Evolutionary conservation across 2,888 invertebrate species (phyloP).

Genomic region (Apamea epomidion): DNA sequence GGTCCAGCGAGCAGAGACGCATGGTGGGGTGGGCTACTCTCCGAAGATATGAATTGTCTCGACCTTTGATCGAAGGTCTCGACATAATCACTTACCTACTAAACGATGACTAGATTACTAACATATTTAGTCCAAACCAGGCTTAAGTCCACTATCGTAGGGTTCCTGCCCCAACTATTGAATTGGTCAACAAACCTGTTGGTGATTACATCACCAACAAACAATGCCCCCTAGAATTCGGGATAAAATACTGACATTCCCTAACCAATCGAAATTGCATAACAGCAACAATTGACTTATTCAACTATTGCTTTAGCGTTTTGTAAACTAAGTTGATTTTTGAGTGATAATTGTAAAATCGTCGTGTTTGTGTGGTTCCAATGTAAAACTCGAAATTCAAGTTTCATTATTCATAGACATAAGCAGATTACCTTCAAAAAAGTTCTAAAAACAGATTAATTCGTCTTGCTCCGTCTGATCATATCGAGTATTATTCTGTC

Average conservation of each 20-base stretch:
- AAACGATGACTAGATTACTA: too few species aligned
- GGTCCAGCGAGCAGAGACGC: too few species aligned
- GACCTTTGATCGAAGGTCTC: too few species aligned
- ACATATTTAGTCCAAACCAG: too few species aligned
- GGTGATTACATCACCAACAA: too few species aligned
- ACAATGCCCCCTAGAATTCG: not conserved
- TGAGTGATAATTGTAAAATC: not conserved
- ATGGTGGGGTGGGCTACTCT: too few species aligned
- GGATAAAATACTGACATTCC: not conserved
- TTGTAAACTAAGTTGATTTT: not conserved
- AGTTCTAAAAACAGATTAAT: not conserved
- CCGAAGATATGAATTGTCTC: too few species aligned
- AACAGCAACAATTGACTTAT: not conserved
- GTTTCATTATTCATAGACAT: not conserved
- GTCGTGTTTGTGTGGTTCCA: too few species aligned
- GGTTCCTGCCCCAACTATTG: too few species aligned
- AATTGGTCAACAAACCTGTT: too few species aligned
- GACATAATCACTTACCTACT: too few species aligned
- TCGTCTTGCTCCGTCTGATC: not conserved
- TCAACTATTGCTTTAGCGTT: not conserved
- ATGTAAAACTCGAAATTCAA: not conserved
- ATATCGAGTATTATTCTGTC: not conserved
- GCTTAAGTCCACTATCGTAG: too few species aligned
- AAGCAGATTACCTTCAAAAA: not conserved
- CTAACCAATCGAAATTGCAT: not conserved